Percentiles rank a stretch among this genome's conserved stretches.
Evolutionary conservation across 2,113 vertebrate genomes (phyloP).

Genomic region (Protobothrops flavoviridis): DNA sequence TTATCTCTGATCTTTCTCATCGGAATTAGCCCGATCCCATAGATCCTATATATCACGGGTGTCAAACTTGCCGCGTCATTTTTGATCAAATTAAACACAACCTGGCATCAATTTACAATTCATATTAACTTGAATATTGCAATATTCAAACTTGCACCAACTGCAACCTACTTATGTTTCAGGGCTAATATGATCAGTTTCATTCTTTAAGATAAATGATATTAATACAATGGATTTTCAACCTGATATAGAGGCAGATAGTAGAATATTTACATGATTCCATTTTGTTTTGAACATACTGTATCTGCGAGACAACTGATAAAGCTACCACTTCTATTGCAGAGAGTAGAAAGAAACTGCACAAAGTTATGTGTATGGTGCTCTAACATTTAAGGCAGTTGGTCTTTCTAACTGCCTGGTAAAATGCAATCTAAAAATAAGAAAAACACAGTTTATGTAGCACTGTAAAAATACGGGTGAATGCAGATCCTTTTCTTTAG

Average conservation of each 20-base stretch:
- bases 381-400: background rate
- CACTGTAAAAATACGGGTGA: background rate
- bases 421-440: background rate
- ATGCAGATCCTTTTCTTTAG: constrained; percentile 8
- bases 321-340: background rate
- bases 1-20: background rate
- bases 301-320: background rate
- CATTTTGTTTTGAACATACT: constrained; percentile 38
- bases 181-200: background rate
- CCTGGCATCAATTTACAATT: background rate
- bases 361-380: background rate
- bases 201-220: background rate
- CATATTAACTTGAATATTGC: background rate
- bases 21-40: background rate
- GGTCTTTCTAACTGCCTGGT: background rate
- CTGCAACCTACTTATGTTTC: background rate
- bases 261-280: constrained; percentile 40
- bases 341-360: background rate
- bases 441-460: background rate
- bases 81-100: background rate
- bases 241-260: background rate
- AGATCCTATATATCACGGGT: too few relatives aligned
- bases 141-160: background rate
- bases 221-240: background rate
- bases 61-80: background rate